Base-by-base conservation (phyloP, 2,888 invertebrate species). In the Pycnomerus fuliginosus region DNA sequence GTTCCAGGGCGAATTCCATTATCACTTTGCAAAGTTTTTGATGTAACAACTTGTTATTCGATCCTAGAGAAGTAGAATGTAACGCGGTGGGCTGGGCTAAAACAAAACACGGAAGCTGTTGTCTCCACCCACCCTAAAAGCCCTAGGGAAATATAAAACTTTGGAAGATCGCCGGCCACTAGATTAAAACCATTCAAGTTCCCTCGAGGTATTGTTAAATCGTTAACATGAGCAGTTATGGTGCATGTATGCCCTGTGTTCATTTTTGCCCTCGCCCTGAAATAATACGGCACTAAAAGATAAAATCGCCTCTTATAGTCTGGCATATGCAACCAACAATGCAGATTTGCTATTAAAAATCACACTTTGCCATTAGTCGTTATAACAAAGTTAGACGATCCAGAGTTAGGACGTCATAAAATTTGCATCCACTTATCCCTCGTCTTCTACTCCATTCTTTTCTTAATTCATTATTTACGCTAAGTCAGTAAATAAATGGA, bases 131-230 rank as follows among this genome's bases (percentile, higher is more conserved):
- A 43, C 30, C 34, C 40, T 28, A 32, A 54, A 55, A 43, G 48
- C 65, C 57, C 60, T 17, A 30, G 65, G 64, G 64, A 64, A 65
- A 64, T 66, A 65, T 65, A 64, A 65, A 64, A 64, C 59, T 64
- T 57, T 53, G 58, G 58, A 64, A 64, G 62, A 64, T 62, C 58
- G 61, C 59, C 55, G 62, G 56, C 58, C 64, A 63, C 58, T 56
- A 60, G 64, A 66, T 66, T 66, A 64, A 64, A 64, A 61, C 60
- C 55, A 49, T 58, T 58, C 53, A 39, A 36, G 44, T 41, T 54
- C 62, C 53, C 60, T 44, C 39, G 57, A 55, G 56, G 46, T 49
- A 52, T 52, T 52, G 61, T 59, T 62, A 60, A 61, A 62, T 59
- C 59, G 60, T 65, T 60, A 62, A 61, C 62, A 61, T 55, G 47